phyloP scores from a whole-genome alignment of 2,797 vertebrate species.

The Pteronotus mesoamericanus region DNA sequence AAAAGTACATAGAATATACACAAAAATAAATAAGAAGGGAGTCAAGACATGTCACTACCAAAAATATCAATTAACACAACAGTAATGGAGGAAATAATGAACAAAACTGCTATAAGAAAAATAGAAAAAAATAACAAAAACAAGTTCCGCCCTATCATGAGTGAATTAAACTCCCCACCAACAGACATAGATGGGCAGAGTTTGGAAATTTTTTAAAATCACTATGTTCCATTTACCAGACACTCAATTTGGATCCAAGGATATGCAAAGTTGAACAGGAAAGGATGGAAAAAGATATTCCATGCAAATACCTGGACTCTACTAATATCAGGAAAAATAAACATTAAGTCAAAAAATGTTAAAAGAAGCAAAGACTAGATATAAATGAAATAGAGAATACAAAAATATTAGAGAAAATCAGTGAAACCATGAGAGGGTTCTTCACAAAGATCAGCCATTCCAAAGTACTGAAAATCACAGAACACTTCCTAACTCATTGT shows the following conservation, averaged over 20 bases:
- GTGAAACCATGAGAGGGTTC: not conserved
- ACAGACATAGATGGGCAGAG: not conserved
- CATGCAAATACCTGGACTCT: no score
- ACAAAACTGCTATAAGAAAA: not conserved
- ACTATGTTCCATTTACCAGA: not conserved
- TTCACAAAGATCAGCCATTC: not conserved
- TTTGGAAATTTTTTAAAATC: not conserved
- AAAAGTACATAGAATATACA: not conserved
- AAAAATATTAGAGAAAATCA: not conserved
- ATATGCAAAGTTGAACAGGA: not conserved
- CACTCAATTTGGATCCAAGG: not conserved
- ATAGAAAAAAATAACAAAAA: not conserved
- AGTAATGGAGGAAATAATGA: not conserved
- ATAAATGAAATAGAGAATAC: not conserved
- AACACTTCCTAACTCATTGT: not conserved
- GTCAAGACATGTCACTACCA: not conserved
- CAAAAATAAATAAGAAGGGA: not conserved
- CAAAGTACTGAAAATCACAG: not conserved
- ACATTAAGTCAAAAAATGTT: not conserved
- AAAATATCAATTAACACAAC: not conserved
- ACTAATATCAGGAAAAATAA: not conserved
- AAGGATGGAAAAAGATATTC: not conserved
- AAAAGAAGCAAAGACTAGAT: not conserved
- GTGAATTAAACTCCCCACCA: not conserved
- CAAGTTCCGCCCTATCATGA: not conserved